A percentile compares a stretch with the other conserved stretches of the same genome.
Conservation (phyloP, 2,888 invertebrate genomes). For the Sesia apiformis region DNA sequence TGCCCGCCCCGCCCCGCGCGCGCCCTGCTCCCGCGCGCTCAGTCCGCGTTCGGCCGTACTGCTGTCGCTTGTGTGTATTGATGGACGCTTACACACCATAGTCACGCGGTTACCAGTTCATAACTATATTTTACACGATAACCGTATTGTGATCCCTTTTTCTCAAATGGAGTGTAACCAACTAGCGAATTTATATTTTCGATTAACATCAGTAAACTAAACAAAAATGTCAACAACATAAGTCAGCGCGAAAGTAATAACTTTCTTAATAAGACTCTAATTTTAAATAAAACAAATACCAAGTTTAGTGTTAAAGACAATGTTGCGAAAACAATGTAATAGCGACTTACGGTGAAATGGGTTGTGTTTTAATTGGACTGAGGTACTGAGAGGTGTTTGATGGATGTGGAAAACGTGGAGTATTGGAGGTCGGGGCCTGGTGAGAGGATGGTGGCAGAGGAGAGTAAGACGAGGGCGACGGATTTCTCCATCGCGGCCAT, state of each 20-base stretch:
- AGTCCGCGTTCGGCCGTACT: conserved; percentile 58
- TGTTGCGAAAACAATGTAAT: conserved; percentile 28
- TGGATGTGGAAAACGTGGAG: conserved; percentile 68
- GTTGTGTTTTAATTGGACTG: conserved; percentile 16
- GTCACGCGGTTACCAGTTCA: conserved; percentile 17
- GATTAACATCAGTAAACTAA: neutral
- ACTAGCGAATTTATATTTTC: neutral
- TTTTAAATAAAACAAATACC: neutral
- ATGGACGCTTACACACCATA: conserved; percentile 4
- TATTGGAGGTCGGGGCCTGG: conserved; percentile 46
- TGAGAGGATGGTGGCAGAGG: conserved; percentile 67
- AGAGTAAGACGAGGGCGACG: conserved; percentile 79
- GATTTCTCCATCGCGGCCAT: conserved; percentile 97
- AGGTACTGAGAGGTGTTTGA: conserved; percentile 35
- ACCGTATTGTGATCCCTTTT: neutral
- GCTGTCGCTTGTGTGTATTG: conserved; percentile 21
- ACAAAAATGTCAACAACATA: neutral
- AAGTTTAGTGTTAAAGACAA: neutral
- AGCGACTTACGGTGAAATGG: conserved; percentile 51
- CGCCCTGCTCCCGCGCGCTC: conserved; percentile 40
- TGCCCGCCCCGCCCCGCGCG: conserved; percentile 21
- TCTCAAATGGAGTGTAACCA: neutral
- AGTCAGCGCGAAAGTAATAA: neutral
- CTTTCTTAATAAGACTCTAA: neutral
- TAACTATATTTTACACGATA: neutral